Base-by-base conservation (phyloP, 2,888 invertebrate genomes). In the Acholoe squamosa region DNA sequence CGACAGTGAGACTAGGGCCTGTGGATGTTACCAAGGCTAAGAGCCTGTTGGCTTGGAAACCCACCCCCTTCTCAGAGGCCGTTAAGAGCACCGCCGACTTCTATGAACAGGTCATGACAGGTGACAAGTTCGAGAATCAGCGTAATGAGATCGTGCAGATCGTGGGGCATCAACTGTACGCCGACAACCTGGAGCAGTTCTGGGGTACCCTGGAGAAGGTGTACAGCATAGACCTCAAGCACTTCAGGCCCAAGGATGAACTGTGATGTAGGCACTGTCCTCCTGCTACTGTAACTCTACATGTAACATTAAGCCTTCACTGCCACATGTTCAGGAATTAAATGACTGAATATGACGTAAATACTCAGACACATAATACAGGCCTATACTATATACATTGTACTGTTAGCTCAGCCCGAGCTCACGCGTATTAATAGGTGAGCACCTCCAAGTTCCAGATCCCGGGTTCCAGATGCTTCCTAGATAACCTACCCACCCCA, bases 1-100 rank as follows among this genome's bases (percentile, higher is more conserved):
- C 96, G 0, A 96, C 96, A 0, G 96, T 96, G 0, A 94, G 93
- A 28, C 92, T 94, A 34, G 96, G 96, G 1, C 94, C 96, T 0
- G 92, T 96, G 0, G 95, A 95, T 90, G 95, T 94, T 25, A 91
- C 93, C 10, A 96, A 96, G 91, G 96, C 96, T 0, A 93, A 94
- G 91, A 91, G 93, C 5, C 61, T 93, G 22, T 92, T 96, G 0
- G 93, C 93, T 33, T 96, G 96, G 94, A 92, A 93, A 12, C 96
- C 96, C 0, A 96, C 96, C 0, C 92, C 94, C 0, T 95, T 94
- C 94, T 92, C 94, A 14, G 93, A 93, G 34, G 95, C 95, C 7
- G 90, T 96, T 0, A 93, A 93, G 54, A 94, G 94, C 80, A 96
- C 95, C 0, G 94, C 95, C 0, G 91, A 92, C 3, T 96, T 96